These are phyloP conservation scores for Sarcophaga carnaria DNA, from an alignment of 2,888 invertebrate species.

Conservation along the genomic window DNA sequence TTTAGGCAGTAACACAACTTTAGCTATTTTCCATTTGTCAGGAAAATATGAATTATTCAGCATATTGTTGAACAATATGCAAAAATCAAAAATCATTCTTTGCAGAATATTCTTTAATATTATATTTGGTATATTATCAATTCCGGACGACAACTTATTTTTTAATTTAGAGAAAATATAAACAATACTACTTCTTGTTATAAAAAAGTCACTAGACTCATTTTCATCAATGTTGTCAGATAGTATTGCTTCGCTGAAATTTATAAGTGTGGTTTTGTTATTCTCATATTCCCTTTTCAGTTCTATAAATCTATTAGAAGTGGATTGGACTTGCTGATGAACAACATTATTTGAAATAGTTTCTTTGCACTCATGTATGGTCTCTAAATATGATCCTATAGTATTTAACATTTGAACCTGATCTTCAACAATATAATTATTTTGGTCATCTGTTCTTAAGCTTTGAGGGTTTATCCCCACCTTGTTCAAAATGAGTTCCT, in stretches of 20 bases:
- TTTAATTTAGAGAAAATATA: background rate
- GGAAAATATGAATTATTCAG: too few species aligned
- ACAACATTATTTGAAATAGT: background rate
- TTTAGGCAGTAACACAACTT: too few species aligned
- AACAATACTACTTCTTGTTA: slow-evolving; percentile 13
- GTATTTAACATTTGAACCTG: background rate
- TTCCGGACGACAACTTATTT: too few species aligned
- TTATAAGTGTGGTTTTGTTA: background rate
- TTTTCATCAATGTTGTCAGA: background rate
- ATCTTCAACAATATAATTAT: background rate
- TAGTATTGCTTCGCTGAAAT: too few species aligned
- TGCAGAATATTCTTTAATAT: too few species aligned
- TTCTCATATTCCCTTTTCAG: slow-evolving; percentile 10
- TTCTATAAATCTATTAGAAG: slow-evolving; percentile 3
- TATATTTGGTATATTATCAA: too few species aligned
- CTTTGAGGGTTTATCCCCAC: background rate
- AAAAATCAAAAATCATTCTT: too few species aligned
- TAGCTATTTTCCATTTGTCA: too few species aligned
- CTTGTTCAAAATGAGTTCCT: background rate
- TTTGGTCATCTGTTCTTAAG: background rate
- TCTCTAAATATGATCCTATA: background rate
- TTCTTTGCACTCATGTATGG: slow-evolving; percentile 1
- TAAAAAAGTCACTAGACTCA: background rate
- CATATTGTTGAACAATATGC: too few species aligned
- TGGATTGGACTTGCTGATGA: background rate